phyloP scores from a whole-genome alignment of 2,888 invertebrate species.

The Drosophila koepferae region DNA sequence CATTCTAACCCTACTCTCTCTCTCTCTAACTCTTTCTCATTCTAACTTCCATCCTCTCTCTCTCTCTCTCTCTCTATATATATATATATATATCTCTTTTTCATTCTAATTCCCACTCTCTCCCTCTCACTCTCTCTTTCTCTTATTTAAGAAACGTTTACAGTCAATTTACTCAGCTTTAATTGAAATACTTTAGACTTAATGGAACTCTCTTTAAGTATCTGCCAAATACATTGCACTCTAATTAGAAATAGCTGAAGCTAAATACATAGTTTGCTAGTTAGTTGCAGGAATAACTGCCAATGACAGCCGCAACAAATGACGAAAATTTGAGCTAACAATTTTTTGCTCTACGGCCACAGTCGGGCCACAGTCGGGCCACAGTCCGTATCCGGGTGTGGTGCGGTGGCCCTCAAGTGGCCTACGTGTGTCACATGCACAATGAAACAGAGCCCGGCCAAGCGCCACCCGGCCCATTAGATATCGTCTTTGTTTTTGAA shows the following conservation, averaged over 20 bases:
- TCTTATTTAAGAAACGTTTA: no score
- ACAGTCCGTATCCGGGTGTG: not conserved
- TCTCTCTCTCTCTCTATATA: no score
- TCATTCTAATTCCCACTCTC: no score
- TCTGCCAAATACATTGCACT: not conserved
- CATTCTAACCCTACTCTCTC: no score
- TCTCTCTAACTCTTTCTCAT: no score
- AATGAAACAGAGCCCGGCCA: conserved; percentile 37
- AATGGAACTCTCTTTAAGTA: not conserved
- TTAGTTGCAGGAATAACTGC: conserved; percentile 9
- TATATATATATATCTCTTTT: no score
- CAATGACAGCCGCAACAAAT: conserved; percentile 65
- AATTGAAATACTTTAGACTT: conserved; percentile 3
- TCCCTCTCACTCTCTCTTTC: no score
- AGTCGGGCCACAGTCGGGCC: not conserved
- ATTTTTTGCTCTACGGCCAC: conserved; percentile 6
- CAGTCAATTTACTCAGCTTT: not conserved
- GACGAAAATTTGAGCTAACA: conserved; percentile 66
- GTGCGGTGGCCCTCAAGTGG: conserved; percentile 64
- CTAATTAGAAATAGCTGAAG: conserved; percentile 33
- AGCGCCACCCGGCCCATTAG: conserved; percentile 28
- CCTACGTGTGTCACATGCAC: conserved; percentile 77
- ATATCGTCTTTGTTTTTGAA: conserved; percentile 75
- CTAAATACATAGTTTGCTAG: conserved; percentile 16
- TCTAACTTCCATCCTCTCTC: no score